Evolutionary conservation across 2,113 vertebrate genomes (phyloP).

Genomic region (Caloenas nicobarica): DNA sequence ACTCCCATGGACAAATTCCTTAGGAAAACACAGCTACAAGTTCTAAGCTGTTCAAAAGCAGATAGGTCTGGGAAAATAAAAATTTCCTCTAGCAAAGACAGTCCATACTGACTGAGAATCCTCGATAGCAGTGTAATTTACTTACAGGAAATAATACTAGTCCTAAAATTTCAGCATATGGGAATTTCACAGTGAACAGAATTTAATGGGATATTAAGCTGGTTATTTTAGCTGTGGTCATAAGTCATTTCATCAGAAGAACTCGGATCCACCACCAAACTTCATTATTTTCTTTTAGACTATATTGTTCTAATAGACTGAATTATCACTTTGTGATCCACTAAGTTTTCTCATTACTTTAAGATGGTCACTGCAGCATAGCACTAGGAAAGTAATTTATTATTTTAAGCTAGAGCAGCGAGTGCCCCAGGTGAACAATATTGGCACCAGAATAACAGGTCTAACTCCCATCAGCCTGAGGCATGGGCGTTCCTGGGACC

Average conservation of each 20-base stretch:
- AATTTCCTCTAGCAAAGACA: not conserved
- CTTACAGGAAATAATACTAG: not conserved
- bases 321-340: not conserved
- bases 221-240: not conserved
- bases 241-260: not conserved
- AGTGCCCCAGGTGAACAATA: not conserved
- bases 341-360: not conserved
- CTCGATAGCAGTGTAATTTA: not conserved
- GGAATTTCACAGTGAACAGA: not conserved
- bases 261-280: not conserved
- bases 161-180: not conserved
- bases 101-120: not conserved
- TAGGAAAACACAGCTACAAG: not conserved
- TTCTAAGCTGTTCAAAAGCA: not conserved
- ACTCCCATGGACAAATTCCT: not conserved
- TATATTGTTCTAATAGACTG: not conserved
- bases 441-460: not conserved
- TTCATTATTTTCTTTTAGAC: not conserved
- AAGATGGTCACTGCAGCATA: not conserved
- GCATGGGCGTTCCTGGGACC: not conserved
- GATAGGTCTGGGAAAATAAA: not conserved
- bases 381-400: not conserved
- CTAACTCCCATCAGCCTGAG: slow-evolving; percentile 16
- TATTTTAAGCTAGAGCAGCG: not conserved
- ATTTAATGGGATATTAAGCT: not conserved